Evolutionary conservation across 2,113 vertebrate genomes (phyloP).

Genomic region (Tursiops truncatus): DNA sequence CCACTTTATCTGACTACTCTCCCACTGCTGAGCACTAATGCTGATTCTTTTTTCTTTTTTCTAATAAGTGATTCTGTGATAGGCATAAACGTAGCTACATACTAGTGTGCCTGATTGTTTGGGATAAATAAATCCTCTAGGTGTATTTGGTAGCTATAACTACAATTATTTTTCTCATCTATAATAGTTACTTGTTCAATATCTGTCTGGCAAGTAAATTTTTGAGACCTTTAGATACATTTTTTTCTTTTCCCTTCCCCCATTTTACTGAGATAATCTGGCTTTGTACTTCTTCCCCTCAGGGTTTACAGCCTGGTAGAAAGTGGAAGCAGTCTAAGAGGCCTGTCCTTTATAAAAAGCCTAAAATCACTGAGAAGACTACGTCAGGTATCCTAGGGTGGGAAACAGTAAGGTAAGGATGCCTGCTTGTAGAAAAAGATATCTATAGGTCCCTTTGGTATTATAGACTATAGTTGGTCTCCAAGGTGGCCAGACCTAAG

Average conservation of each 20-base stretch:
- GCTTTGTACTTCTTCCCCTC: not conserved
- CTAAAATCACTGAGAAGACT: not conserved
- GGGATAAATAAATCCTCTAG: not conserved
- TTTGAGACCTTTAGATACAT: not conserved
- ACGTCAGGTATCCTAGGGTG: not conserved
- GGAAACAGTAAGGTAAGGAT: not conserved
- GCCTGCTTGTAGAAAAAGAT: not conserved
- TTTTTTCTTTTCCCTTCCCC: not conserved
- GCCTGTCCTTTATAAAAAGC: not conserved
- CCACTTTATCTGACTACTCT: not conserved
- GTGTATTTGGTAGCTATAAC: not conserved
- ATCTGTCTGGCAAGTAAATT: not conserved
- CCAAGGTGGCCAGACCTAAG: not conserved
- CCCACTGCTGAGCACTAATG: not conserved
- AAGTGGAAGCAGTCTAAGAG: not conserved
- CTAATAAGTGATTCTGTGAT: not conserved
- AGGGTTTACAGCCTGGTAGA: not conserved
- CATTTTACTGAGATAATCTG: not conserved
- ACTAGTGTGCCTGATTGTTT: not conserved
- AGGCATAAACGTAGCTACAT: not conserved
- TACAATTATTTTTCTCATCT: not conserved
- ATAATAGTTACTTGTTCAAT: conserved; percentile 1
- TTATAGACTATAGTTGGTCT: not conserved
- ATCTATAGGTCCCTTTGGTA: not conserved
- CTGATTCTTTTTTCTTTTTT: not conserved